Evolutionary conservation across 2,888 invertebrate genomes (phyloP), one percentile per base, ranked within the genome.

Genomic region (Meiosimyza platycephala): DNA sequence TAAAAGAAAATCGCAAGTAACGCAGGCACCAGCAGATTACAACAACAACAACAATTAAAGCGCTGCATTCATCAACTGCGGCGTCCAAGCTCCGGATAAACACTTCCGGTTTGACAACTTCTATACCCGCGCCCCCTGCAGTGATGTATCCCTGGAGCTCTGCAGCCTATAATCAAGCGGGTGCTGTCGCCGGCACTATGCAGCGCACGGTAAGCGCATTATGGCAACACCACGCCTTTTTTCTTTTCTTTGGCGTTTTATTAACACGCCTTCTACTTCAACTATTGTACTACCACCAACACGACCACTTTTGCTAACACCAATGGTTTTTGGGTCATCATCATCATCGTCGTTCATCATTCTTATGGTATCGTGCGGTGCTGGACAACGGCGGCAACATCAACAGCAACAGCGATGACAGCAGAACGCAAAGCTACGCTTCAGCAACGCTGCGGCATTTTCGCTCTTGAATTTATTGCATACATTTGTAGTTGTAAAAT

Each of bases 91-190:
- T 40, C 40, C 40, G 47, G 13, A 50, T 55, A 55, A 50, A 64
- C 54, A 47, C 22, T 22, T 22, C 22, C 54, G 18, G 18, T n/a
- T 51, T n/a, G 50, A 4, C 22, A 15, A 5, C 18, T 33, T n/a
- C 40, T 40, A 9, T 40, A 40, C 9, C 40, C 9, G 40, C 33
- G 40, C 67, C 47, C 47, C 15, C 63, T 7, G 40, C 47, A 47
- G 18, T 50, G 16, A 86, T 86, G 86, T 86, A 86, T 80, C 86
- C 86, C 77, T 86, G 86, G 86, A 86, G 81, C 78, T 85, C 86
- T 63, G 81, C 86, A 79, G 79, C 84, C 74, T 86, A 85, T 80
- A 83, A 82, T 73, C 79, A 82, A 79, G 78, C 79, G 72, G 74
- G 77, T 78, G 78, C 67, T 76, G 76, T 75, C 76, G 76, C 71